A percentile compares a stretch with the other conserved stretches of the same genome.
Conservation (phyloP, 1,140 invertebrate species). For the Bilobella aurantiaca region DNA sequence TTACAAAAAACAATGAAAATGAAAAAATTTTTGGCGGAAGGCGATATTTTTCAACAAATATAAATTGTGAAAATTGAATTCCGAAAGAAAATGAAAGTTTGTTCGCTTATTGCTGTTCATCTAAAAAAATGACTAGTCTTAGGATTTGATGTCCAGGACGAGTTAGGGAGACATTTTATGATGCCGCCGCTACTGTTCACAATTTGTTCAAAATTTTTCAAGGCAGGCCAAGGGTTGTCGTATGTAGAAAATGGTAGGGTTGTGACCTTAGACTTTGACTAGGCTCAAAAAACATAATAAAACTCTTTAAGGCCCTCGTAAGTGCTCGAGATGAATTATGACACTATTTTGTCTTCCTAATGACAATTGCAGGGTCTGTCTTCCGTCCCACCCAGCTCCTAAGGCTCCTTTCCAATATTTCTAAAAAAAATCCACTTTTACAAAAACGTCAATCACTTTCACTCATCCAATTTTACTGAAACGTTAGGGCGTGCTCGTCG, state of each 20-base stretch:
- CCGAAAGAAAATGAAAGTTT: neutral
- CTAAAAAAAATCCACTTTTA: neutral
- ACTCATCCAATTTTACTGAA: neutral
- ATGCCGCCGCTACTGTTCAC: neutral
- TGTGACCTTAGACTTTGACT: too few relatives aligned
- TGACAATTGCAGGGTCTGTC: neutral
- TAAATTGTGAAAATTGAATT: too few relatives aligned
- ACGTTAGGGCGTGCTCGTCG: neutral
- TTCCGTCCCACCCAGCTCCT: neutral
- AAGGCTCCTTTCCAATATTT: neutral
- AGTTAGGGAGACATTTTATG: neutral
- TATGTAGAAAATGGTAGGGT: too few relatives aligned
- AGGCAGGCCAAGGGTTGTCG: neutral
- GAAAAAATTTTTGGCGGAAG: too few relatives aligned
- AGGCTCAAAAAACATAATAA: neutral
- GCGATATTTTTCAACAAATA: too few relatives aligned
- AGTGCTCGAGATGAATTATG: neutral
- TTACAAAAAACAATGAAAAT: too few relatives aligned
- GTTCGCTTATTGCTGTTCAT: too few relatives aligned
- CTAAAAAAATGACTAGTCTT: too few relatives aligned
- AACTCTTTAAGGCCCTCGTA: neutral
- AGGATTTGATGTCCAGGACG: neutral
- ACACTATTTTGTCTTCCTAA: neutral
- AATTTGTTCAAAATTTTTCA: neutral
- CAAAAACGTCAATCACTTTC: neutral